phyloP scores from a whole-genome alignment of 1,140 invertebrate genomes.

The Gonatopus flavifemur region DNA sequence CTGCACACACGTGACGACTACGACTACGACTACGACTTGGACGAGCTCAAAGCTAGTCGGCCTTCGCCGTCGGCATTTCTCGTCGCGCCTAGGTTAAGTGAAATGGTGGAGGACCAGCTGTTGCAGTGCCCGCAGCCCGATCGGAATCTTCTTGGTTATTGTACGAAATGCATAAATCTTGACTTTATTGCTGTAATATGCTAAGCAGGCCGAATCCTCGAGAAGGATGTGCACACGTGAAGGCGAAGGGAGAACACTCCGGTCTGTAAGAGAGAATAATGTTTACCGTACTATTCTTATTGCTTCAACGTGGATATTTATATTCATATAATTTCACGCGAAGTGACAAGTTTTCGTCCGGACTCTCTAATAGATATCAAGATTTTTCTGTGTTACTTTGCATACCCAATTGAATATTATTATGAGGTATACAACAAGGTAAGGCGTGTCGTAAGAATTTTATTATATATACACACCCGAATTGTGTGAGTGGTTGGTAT shows the following conservation, averaged over 20 bases:
- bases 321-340: too few relatives aligned
- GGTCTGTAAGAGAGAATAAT: conserved; percentile 19
- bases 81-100: not conserved
- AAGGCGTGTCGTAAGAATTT: too few relatives aligned
- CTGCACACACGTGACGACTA: too few relatives aligned
- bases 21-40: too few relatives aligned
- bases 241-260: conserved; percentile 6
- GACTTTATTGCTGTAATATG: conserved; percentile 41
- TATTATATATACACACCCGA: conserved; percentile 17
- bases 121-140: conserved; percentile 13
- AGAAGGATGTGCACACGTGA: conserved; percentile 13
- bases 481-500: not conserved
- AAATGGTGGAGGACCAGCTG: conserved; percentile 9
- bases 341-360: too few relatives aligned
- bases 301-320: too few relatives aligned
- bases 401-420: too few relatives aligned
- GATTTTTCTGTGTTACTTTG: too few relatives aligned
- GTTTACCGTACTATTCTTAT: too few relatives aligned
- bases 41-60: too few relatives aligned
- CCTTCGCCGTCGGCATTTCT: not conserved
- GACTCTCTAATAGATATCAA: too few relatives aligned
- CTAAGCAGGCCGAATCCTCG: conserved; percentile 32
- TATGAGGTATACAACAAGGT: too few relatives aligned
- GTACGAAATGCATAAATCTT: conserved; percentile 38
- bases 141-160: conserved; percentile 29